Evolutionary conservation across 2,113 vertebrate species (phyloP).

Genomic region (Epinephelus moara): DNA sequence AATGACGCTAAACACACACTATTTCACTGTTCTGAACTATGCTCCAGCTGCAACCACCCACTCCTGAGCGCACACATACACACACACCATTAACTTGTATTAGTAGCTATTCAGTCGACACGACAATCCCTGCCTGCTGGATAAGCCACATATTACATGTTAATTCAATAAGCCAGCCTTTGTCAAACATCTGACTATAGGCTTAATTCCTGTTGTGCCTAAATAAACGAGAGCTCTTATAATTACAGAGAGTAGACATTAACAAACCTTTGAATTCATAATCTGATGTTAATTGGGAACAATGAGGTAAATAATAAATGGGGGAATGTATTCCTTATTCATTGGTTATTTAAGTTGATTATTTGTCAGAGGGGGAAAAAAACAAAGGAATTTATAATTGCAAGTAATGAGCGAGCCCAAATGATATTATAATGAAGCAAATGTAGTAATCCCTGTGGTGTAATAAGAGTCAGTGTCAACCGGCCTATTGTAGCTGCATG

Average conservation of each 20-base stretch:
- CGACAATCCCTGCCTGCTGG: conserved; percentile 43
- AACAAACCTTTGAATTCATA: conserved; percentile 76
- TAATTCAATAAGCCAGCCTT: conserved; percentile 72
- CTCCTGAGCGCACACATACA: conserved; percentile 35
- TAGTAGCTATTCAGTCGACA: conserved; percentile 35
- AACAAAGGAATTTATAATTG: conserved; percentile 75
- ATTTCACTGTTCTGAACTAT: conserved; percentile 58
- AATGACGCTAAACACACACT: conserved; percentile 54
- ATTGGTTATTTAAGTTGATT: conserved; percentile 73
- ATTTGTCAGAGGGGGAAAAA: conserved; percentile 63
- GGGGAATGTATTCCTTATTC: conserved; percentile 63
- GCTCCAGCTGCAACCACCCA: conserved; percentile 56
- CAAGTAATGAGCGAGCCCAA: conserved; percentile 66
- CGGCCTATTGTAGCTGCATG: conserved; percentile 66
- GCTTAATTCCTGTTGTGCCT: conserved; percentile 67
- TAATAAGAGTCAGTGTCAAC: conserved; percentile 67
- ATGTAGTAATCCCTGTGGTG: conserved; percentile 69
- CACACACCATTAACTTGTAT: conserved; percentile 57
- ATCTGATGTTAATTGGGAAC: conserved; percentile 80
- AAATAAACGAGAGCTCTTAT: conserved; percentile 74
- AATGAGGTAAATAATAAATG: conserved; percentile 73
- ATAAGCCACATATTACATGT: conserved; percentile 52
- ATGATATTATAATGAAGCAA: conserved; percentile 75
- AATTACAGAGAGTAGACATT: conserved; percentile 73
- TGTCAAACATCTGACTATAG: conserved; percentile 61